Percentiles rank a stretch among this genome's conserved stretches.
Evolutionary conservation across 2,797 vertebrate species (phyloP).

Genomic region (Vultur gryphus): DNA sequence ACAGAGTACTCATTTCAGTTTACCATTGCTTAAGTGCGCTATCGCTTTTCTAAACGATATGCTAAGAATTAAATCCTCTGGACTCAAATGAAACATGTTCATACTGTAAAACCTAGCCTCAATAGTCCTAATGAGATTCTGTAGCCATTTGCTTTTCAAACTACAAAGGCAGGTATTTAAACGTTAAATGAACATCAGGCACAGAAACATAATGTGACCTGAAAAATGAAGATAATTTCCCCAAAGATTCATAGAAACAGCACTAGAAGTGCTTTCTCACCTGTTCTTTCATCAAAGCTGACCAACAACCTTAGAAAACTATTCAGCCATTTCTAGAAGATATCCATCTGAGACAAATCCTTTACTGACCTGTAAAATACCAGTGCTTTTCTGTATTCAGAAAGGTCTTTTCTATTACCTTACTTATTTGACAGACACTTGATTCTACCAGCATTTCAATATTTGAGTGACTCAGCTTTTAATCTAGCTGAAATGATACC

Average conservation of each 20-base stretch:
- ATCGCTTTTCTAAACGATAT: not conserved
- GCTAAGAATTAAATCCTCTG: not conserved
- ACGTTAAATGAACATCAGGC: not conserved
- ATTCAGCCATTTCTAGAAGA: not conserved
- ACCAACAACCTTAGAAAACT: not conserved
- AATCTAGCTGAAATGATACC: not conserved
- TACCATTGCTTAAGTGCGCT: not conserved
- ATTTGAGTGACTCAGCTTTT: not conserved
- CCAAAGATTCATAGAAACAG: not conserved
- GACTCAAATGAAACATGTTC: not conserved
- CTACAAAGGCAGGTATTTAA: not conserved
- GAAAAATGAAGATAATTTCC: not conserved
- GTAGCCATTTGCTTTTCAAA: not conserved
- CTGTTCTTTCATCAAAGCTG: not conserved
- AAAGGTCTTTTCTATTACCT: not conserved
- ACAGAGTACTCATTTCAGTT: not conserved
- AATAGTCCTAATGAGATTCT: not conserved
- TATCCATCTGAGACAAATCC: not conserved
- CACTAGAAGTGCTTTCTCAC: not conserved
- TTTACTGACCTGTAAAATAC: not conserved
- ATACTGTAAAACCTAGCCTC: not conserved
- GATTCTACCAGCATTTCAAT: not conserved
- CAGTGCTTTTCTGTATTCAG: not conserved
- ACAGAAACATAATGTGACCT: not conserved
- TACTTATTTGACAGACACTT: not conserved